These are phyloP conservation scores for Epiblema foenella DNA, from an alignment of 2,888 invertebrate species.

Conservation along the genomic window DNA sequence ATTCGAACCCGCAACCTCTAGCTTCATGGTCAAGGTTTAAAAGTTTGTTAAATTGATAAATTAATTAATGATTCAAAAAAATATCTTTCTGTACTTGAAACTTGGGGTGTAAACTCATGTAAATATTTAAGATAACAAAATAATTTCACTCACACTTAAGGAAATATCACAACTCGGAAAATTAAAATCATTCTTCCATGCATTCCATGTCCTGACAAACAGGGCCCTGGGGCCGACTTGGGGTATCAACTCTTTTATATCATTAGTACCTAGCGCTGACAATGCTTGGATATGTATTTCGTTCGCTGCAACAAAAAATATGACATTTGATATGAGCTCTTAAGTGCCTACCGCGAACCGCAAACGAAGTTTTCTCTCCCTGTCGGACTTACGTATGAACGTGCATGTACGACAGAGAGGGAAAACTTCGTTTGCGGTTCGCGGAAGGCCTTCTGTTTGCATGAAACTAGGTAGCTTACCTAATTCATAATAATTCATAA, in stretches of 20 bases:
- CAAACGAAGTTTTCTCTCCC: too few relatives aligned
- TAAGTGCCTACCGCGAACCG: too few relatives aligned
- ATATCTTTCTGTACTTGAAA: too few relatives aligned
- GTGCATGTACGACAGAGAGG: too few relatives aligned
- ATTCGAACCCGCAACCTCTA: not conserved
- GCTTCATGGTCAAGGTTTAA: not conserved
- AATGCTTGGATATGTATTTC: constrained; percentile 3
- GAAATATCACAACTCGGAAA: not conserved
- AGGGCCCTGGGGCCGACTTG: constrained; percentile 8
- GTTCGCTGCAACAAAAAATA: constrained; percentile 8
- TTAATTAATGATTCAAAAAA: not conserved
- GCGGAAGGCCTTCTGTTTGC: too few relatives aligned
- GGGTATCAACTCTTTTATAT: not conserved
- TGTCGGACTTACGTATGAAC: too few relatives aligned
- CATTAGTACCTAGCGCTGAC: not conserved
- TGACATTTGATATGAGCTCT: constrained; percentile 5
- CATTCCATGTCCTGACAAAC: not conserved
- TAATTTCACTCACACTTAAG: constrained; percentile 2
- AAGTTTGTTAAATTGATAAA: not conserved
- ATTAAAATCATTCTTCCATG: not conserved
- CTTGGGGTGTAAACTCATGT: too few relatives aligned
- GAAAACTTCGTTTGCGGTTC: too few relatives aligned
- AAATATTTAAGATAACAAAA: not conserved
- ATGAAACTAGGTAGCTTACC: too few relatives aligned
- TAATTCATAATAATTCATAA: too few relatives aligned